Base-by-base conservation (phyloP, 2,888 invertebrate species). In the Spialia ferax region DNA sequence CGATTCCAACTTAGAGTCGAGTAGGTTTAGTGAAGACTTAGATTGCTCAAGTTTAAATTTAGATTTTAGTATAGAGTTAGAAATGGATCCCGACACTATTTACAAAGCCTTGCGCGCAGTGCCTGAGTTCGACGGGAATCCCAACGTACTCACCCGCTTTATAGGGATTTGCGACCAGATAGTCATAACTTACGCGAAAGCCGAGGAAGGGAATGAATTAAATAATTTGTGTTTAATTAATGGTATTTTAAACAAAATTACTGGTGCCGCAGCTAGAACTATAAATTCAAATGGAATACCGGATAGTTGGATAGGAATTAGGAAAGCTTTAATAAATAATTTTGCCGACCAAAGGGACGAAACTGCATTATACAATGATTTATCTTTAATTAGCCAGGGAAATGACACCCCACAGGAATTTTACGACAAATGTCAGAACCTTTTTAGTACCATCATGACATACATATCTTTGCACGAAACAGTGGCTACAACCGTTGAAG, bases 271-370 rank as follows among this genome's bases (percentile, higher is more conserved):
- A 5, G 57, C 57, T 1, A 7, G 57, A 13, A 5, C 6, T n/a
- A 57, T 57, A n/a, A 57, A 57, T 8, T 23, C 57, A 32, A 75
- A 76, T 0, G 77, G 79, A 1, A 78, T 77, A 61, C 77, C 76
- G 0, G 77, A 77, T 15, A 74, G 74, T 35, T 71, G 67, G 61
- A 3, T 15, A 22, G 69, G 69, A n/a, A 64, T 69, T 15, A 22
- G 70, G 23, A 61, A 23, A 3, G 48, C 68, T 8, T 29, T 71
- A 10, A 57, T 69, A 26, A 71, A 73, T 68, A 70, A 71, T 68
- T 73, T 71, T 52, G 29, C 64, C 1, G 71, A 70, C n/a, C 66
- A 69, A 15, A n/a, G 29, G 1, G 29, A 29, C 29, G 75, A 77
- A 52, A 74, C 75, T 13, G 50, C 75, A 0, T 56, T 76, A 0